A percentile compares a stretch with the other conserved stretches of the same genome.
Conservation (phyloP, 2,797 vertebrate species). For the Lepilemur ruficaudatus region DNA sequence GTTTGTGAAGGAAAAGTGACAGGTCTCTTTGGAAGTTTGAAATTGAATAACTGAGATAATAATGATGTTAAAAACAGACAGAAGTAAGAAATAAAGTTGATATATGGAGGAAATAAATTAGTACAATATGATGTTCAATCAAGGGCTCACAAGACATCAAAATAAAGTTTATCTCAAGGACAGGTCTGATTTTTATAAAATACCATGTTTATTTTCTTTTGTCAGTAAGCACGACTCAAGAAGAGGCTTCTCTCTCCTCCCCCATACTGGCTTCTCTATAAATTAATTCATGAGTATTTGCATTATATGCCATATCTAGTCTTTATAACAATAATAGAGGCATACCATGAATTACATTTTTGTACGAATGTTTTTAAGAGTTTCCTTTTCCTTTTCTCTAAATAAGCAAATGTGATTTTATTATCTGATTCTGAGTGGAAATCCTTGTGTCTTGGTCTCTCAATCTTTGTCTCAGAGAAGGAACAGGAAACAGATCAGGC, state of each 20-base stretch:
- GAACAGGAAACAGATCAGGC: background rate
- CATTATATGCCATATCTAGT: background rate
- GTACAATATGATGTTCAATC: background rate
- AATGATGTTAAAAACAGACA: conserved; percentile 25
- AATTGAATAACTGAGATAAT: background rate
- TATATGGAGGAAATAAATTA: conserved; percentile 12
- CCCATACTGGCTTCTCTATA: background rate
- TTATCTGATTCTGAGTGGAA: background rate
- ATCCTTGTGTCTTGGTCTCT: background rate
- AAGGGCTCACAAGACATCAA: background rate
- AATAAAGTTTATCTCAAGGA: background rate
- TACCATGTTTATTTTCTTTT: background rate
- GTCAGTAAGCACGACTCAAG: background rate
- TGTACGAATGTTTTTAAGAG: background rate
- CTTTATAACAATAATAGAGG: background rate
- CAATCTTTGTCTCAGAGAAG: background rate
- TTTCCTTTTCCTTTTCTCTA: background rate
- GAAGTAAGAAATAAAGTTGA: conserved; percentile 18
- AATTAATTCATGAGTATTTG: background rate
- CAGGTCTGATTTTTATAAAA: background rate
- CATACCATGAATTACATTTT: background rate
- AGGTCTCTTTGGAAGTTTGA: background rate
- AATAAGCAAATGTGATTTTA: background rate
- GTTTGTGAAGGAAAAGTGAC: background rate
- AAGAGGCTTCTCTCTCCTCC: background rate